Conservation (phyloP, 2,113 vertebrate genomes). For the Corvus moneduloides region DNA sequence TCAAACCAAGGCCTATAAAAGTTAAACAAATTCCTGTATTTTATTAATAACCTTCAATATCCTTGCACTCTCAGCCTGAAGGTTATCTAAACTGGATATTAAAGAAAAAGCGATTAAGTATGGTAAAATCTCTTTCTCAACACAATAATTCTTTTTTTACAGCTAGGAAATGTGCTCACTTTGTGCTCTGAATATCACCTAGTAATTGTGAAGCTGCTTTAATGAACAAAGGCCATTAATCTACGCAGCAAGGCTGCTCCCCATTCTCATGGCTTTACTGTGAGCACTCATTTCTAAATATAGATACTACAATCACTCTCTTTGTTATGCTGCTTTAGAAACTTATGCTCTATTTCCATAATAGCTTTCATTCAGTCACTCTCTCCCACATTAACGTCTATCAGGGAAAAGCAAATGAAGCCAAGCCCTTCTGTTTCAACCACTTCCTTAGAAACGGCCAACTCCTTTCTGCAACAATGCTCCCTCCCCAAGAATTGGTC, state of each 20-base stretch:
- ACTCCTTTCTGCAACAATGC: background rate
- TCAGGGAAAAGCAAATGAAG: background rate
- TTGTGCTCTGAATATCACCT: background rate
- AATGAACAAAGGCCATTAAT: constrained; percentile 13
- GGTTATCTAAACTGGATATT: background rate
- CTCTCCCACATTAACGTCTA: background rate
- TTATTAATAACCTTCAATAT: background rate
- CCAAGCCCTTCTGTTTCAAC: background rate
- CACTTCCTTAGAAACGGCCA: background rate
- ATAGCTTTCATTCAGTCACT: background rate
- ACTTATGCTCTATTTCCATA: background rate
- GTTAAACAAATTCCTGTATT: background rate
- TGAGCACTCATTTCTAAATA: background rate
- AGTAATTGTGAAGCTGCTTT: background rate
- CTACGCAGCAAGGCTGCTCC: background rate
- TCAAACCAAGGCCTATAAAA: background rate
- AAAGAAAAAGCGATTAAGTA: background rate
- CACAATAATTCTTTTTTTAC: background rate
- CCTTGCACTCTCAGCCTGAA: background rate
- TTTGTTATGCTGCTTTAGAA: background rate
- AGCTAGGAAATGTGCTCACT: background rate
- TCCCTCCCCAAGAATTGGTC: background rate
- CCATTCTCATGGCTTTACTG: background rate
- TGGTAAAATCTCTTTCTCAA: background rate
- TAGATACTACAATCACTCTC: background rate